Evolutionary conservation across 2,113 vertebrate species (phyloP).

Genomic region (Halcyon senegalensis): DNA sequence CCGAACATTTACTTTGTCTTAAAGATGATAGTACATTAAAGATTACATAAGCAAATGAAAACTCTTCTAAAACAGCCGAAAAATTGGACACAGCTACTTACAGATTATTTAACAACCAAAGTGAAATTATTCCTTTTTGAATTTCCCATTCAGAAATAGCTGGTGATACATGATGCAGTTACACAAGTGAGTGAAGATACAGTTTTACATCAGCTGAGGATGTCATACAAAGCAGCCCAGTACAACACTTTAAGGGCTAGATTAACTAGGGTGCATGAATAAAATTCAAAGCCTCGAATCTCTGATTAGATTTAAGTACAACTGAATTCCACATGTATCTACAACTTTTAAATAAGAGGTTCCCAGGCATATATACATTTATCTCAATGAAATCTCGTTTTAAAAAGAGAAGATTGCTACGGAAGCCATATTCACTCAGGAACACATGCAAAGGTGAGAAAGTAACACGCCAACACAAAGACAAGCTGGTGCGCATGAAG

Average conservation of each 20-base stretch:
- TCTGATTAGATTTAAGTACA: not conserved
- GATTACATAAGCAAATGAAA: not conserved
- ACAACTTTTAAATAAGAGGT: not conserved
- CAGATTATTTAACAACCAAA: not conserved
- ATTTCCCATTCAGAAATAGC: not conserved
- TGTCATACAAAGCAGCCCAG: not conserved
- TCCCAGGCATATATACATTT: not conserved
- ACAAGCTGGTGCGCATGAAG: not conserved
- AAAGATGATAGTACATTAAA: not conserved
- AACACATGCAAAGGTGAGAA: not conserved
- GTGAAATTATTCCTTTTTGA: not conserved
- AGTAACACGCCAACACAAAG: not conserved
- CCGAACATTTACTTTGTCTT: not conserved
- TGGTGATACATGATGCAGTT: not conserved
- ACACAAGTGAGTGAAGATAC: not conserved
- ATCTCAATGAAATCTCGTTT: not conserved
- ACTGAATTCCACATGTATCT: not conserved
- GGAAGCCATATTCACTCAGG: rapidly evolving
- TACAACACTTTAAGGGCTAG: not conserved
- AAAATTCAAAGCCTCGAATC: not conserved
- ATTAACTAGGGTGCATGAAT: not conserved
- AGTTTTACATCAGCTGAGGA: not conserved
- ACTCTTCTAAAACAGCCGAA: not conserved
- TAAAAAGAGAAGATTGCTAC: not conserved
- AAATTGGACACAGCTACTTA: not conserved